These are phyloP conservation scores for Astreopora myriophthalma DNA, from an alignment of 64 coral and sea anemone genomes.

Conservation along the genomic window DNA sequence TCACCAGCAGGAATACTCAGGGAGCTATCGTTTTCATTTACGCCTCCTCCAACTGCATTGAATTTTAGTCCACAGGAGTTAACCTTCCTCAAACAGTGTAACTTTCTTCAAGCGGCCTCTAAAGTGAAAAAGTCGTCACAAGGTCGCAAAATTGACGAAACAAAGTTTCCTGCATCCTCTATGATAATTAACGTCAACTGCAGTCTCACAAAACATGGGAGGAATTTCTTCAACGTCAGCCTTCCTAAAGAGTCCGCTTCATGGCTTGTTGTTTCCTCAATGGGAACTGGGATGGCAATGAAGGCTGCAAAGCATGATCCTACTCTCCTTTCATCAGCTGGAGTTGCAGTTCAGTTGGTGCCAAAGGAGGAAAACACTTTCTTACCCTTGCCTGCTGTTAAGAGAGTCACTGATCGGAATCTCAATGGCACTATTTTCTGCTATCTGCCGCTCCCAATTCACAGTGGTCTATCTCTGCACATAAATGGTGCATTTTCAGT, in stretches of 20 bases:
- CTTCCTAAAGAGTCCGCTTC: background rate
- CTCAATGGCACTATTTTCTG: conserved; percentile 59
- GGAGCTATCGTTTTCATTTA: conserved; percentile 52
- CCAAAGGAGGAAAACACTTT: background rate
- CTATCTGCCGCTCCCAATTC: conserved; percentile 71
- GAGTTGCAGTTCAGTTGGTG: conserved; percentile 49
- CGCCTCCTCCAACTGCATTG: background rate
- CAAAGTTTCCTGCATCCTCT: conserved; percentile 22
- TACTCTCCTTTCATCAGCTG: conserved; percentile 50
- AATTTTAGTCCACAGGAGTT: conserved; percentile 18
- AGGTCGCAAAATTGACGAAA: background rate
- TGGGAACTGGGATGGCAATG: conserved; percentile 44
- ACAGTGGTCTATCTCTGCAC: conserved; percentile 56
- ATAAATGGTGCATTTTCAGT: conserved; percentile 76
- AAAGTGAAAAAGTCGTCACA: background rate
- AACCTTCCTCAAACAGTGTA: conserved; percentile 68
- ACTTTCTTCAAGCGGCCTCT: conserved; percentile 74
- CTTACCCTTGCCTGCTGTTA: background rate
- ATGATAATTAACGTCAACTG: conserved; percentile 37
- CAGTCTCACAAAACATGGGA: conserved; percentile 33
- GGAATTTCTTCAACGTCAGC: background rate
- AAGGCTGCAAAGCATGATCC: conserved; percentile 23
- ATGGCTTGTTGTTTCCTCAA: conserved; percentile 59
- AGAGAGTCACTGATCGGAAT: background rate
- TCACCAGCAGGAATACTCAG: background rate